Evolutionary conservation across 35 echinoderm and acorn worm species (phyloP).

Genomic region (Apostichopus californicus): DNA sequence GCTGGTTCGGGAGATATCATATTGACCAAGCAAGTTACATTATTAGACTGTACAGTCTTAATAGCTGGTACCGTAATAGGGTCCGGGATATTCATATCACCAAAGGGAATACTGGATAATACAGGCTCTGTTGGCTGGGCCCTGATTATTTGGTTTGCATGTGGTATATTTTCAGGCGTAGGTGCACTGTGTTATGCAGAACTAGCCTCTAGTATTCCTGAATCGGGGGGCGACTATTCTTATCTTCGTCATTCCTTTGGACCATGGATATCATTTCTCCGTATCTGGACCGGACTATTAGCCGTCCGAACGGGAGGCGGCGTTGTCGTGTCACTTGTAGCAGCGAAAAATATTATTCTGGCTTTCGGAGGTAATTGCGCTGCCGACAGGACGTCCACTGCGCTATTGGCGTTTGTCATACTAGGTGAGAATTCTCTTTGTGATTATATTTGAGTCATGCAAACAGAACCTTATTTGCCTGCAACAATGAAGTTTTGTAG

Average conservation of each 20-base stretch:
- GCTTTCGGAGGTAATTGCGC: neutral
- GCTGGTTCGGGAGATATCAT: neutral
- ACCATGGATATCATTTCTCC: conserved; percentile 27
- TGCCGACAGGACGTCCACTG: neutral
- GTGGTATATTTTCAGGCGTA: conserved; percentile 74
- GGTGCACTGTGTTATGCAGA: conserved; percentile 91
- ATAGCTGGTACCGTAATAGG: conserved; percentile 81
- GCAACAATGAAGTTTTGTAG: too few species aligned
- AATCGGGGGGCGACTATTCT: conserved; percentile 82
- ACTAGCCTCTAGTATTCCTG: conserved; percentile 66
- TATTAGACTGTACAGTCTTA: conserved; percentile 61
- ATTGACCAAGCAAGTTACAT: conserved; percentile 38
- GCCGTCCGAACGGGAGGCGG: neutral
- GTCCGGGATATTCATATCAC: conserved; percentile 90
- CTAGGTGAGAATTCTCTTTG: neutral
- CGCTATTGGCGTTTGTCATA: neutral
- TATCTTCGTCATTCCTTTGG: conserved; percentile 50
- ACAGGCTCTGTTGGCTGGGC: conserved; percentile 71
- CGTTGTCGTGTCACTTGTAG: conserved; percentile 1
- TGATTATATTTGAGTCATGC: neutral
- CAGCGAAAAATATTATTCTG: neutral
- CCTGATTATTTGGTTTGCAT: conserved; percentile 70
- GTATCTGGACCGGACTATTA: conserved; percentile 26
- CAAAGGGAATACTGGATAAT: conserved; percentile 73
- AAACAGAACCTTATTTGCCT: too few species aligned